phyloP scores from a whole-genome alignment of 2,113 vertebrate species.

The Tragulus kanchil region DNA sequence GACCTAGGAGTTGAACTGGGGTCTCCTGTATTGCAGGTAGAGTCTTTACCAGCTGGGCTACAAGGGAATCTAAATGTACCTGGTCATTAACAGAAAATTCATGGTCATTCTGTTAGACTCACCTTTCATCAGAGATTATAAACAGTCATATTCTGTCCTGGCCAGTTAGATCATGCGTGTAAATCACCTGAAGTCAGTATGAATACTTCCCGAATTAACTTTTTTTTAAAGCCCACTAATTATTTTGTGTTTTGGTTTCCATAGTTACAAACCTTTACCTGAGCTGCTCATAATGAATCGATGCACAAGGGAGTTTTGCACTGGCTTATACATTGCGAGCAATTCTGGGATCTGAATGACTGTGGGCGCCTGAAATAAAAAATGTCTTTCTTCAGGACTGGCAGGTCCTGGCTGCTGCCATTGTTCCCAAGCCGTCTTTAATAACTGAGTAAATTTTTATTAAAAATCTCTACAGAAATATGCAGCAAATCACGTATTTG shows the following conservation, averaged over 20 bases:
- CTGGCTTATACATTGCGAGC: slow-evolving; percentile 13
- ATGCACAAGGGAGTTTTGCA: slow-evolving; percentile 37
- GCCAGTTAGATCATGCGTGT: not conserved
- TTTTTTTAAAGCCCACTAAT: slow-evolving; percentile 63
- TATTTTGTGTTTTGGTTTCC: slow-evolving; percentile 71
- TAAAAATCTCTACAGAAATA: not conserved
- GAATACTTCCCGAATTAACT: slow-evolving; percentile 55
- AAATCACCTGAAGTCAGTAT: slow-evolving; percentile 64
- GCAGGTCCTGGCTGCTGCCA: slow-evolving; percentile 26
- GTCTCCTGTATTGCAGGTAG: too few species aligned
- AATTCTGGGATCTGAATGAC: slow-evolving; percentile 30
- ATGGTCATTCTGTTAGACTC: not conserved
- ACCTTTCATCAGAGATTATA: not conserved
- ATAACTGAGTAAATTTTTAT: slow-evolving; percentile 49
- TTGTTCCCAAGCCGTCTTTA: not conserved
- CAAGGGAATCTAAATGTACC: not conserved
- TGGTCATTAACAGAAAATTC: slow-evolving; percentile 58
- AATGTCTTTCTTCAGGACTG: slow-evolving; percentile 35
- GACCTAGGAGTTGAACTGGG: too few species aligned
- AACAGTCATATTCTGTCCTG: not conserved
- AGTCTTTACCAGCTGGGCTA: too few species aligned
- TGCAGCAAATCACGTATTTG: not conserved
- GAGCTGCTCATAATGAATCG: slow-evolving; percentile 52
- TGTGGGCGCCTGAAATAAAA: not conserved
- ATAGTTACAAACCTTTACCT: slow-evolving; percentile 64